Percentiles rank a stretch among this genome's conserved stretches.
phyloP scores from a whole-genome alignment of 23 tunicate species.

The Oikopleura dioica region DNA sequence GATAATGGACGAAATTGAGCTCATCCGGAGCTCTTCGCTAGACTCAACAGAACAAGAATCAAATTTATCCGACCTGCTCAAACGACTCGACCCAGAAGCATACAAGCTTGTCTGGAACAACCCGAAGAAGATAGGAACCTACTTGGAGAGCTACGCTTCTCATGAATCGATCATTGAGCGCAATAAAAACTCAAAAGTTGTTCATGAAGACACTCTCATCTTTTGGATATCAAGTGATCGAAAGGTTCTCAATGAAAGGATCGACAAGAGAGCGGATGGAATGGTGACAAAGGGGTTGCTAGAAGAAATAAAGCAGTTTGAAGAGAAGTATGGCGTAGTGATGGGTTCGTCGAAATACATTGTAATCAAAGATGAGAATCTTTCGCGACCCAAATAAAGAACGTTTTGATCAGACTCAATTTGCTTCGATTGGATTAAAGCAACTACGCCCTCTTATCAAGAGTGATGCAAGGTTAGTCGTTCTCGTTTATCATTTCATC shows the following conservation, averaged over 20 bases:
- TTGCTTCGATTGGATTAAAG: slow-evolving; percentile 8
- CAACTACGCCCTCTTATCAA: background rate
- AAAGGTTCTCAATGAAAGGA: background rate
- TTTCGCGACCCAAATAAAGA: no score
- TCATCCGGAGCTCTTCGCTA: no score
- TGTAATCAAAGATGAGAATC: no score
- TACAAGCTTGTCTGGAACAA: background rate
- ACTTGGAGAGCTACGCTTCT: background rate
- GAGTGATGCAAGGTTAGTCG: background rate
- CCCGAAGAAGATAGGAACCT: background rate
- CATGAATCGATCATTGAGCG: background rate
- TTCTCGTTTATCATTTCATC: background rate
- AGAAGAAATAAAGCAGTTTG: slow-evolving; percentile 1
- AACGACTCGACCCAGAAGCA: background rate
- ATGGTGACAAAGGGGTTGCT: background rate
- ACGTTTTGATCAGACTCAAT: background rate
- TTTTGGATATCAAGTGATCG: background rate
- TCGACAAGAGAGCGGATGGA: background rate
- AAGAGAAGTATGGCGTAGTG: background rate
- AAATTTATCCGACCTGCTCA: background rate
- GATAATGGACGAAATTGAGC: background rate
- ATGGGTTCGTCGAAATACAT: no score
- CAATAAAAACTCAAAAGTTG: background rate
- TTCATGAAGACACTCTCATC: background rate
- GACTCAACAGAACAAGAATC: background rate